Evolutionary conservation across 2,888 invertebrate genomes (phyloP).

Genomic region (Argynnis bischoffii): DNA sequence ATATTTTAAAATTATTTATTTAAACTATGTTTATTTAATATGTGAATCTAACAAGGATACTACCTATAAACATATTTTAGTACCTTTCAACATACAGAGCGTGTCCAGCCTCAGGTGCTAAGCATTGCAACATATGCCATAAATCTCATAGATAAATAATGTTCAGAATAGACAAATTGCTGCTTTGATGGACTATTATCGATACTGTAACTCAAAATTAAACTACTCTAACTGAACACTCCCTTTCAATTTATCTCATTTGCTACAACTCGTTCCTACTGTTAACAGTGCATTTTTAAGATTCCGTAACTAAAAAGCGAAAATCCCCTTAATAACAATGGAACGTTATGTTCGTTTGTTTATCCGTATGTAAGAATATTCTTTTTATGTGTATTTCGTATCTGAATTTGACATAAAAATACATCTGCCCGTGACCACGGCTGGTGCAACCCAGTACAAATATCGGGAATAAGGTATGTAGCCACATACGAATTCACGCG

Average conservation of each 20-base stretch:
- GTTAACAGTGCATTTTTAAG: no score
- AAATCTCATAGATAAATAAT: slow-evolving; percentile 20
- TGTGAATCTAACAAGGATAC: not conserved
- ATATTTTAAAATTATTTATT: not conserved
- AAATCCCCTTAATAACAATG: no score
- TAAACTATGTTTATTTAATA: not conserved
- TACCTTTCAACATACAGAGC: slow-evolving; percentile 7
- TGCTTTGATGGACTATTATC: slow-evolving; percentile 8
- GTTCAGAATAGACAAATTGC: slow-evolving; percentile 24
- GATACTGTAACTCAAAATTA: slow-evolving; percentile 5
- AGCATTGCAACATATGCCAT: slow-evolving; percentile 22
- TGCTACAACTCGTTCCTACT: not conserved
- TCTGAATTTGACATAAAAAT: no score
- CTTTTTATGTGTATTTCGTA: no score
- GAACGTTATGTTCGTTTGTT: no score
- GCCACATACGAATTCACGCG: no score
- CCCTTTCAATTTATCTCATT: slow-evolving; percentile 13
- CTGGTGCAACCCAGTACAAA: no score
- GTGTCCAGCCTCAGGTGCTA: slow-evolving; percentile 12
- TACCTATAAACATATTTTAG: slow-evolving; percentile 1
- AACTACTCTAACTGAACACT: not conserved
- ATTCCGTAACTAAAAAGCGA: no score
- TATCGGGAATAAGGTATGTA: no score
- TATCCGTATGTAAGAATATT: no score
- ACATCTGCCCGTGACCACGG: no score